Conservation (phyloP, 2,888 invertebrate genomes). For the Lysandra bellargus region DNA sequence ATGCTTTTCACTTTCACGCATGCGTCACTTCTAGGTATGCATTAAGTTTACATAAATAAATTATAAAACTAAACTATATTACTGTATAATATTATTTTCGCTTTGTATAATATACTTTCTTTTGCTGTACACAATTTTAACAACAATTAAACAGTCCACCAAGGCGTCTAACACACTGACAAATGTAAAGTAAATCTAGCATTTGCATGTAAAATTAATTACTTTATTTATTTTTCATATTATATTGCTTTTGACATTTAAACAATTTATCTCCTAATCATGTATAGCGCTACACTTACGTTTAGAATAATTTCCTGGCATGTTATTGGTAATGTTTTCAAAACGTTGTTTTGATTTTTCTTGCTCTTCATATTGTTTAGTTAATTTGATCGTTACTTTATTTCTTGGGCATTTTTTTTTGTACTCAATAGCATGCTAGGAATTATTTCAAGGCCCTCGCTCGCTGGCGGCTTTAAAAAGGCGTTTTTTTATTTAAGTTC, state of each 20-base stretch:
- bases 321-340: not conserved
- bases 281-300: slow-evolving; percentile 2
- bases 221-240: too few relatives aligned
- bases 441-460: slow-evolving; percentile 7
- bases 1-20: too few relatives aligned
- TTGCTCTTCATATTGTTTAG: not conserved
- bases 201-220: not conserved
- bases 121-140: too few relatives aligned
- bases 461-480: slow-evolving; percentile 9
- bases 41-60: too few relatives aligned
- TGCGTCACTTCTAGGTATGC: too few relatives aligned
- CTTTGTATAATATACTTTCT: too few relatives aligned
- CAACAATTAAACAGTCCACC: too few relatives aligned
- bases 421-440: not conserved
- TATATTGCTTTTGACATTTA: too few relatives aligned
- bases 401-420: not conserved
- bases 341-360: not conserved
- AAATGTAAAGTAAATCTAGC: too few relatives aligned
- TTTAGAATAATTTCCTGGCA: not conserved
- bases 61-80: too few relatives aligned
- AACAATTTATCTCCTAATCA: not conserved
- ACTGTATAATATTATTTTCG: too few relatives aligned
- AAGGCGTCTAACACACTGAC: too few relatives aligned
- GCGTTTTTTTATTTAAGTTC: not conserved
- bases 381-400: not conserved